Evolutionary conservation across 1,140 invertebrate genomes (phyloP).

Genomic region (Goniozus legneri): DNA sequence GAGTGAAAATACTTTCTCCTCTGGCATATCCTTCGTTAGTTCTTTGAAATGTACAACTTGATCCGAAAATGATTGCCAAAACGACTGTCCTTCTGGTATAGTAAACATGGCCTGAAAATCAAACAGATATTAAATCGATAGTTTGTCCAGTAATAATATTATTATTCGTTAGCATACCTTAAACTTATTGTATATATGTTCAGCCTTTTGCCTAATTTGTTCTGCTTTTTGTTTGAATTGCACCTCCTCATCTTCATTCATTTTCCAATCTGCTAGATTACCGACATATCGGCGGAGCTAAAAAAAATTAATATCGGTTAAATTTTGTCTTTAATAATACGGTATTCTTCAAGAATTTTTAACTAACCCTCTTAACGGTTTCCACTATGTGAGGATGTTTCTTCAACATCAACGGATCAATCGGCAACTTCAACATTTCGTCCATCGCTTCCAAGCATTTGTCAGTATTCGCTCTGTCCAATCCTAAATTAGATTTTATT

Average conservation of each 20-base stretch:
- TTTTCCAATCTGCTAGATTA: constrained; percentile 68
- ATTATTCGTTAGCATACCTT: constrained; percentile 44
- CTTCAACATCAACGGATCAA: constrained; percentile 77
- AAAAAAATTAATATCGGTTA: constrained; percentile 18
- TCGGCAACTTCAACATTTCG: constrained; percentile 61
- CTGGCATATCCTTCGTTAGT: constrained; percentile 57
- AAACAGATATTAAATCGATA: constrained; percentile 18
- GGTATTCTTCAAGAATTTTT: neutral
- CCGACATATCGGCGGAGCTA: constrained; percentile 69
- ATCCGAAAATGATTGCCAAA: constrained; percentile 60
- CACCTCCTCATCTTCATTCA: constrained; percentile 59
- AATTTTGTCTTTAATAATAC: neutral
- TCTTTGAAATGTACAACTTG: constrained; percentile 58
- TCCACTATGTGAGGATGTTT: constrained; percentile 81
- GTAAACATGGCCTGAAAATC: constrained; percentile 51
- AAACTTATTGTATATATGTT: constrained; percentile 62
- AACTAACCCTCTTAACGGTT: constrained; percentile 62
- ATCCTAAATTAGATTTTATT: constrained; percentile 66
- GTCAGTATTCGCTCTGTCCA: constrained; percentile 65
- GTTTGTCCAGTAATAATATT: neutral
- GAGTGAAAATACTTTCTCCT: constrained; percentile 56
- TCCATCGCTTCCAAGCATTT: constrained; percentile 61
- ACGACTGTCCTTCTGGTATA: constrained; percentile 52
- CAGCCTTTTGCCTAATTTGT: constrained; percentile 64
- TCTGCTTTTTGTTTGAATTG: constrained; percentile 65